Conservation (phyloP, 2,113 vertebrate species). For the Petaurus breviceps region DNA sequence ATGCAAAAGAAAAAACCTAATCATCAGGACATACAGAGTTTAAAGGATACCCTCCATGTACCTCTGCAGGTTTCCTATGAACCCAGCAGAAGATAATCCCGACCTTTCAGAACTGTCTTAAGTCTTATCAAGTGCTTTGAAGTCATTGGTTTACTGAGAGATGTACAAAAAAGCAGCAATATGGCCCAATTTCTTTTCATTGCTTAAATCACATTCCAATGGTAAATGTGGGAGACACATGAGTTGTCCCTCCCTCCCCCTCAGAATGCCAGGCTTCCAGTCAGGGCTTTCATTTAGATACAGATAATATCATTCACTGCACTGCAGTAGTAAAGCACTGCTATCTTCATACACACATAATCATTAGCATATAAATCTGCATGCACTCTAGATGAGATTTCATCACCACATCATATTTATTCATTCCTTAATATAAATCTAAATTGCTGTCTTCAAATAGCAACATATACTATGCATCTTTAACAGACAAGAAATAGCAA, state of each 20-base stretch:
- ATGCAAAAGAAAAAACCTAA: neutral
- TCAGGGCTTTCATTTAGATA: neutral
- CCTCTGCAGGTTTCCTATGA: slow-evolving; percentile 1
- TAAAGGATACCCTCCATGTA: neutral
- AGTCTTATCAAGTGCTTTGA: slow-evolving; percentile 29
- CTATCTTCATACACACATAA: neutral
- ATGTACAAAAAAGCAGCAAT: neutral
- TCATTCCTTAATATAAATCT: slow-evolving; percentile 74
- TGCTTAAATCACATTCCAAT: neutral
- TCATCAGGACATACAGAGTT: neutral
- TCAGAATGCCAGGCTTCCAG: neutral
- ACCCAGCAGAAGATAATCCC: neutral
- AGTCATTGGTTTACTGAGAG: neutral
- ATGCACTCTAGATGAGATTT: slow-evolving; percentile 69
- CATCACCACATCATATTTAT: slow-evolving; percentile 72
- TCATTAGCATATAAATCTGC: slow-evolving; percentile 63
- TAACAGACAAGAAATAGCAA: slow-evolving; percentile 6
- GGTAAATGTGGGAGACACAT: neutral
- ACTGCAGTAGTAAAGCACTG: neutral
- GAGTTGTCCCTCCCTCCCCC: neutral
- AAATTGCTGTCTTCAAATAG: slow-evolving; percentile 76
- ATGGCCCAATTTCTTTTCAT: neutral
- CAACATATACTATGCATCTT: slow-evolving; percentile 58
- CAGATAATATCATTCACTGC: neutral
- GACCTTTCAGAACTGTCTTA: slow-evolving; percentile 16